Evolutionary conservation across 2,888 invertebrate genomes (phyloP).

Genomic region (Cynaeus angustus): DNA sequence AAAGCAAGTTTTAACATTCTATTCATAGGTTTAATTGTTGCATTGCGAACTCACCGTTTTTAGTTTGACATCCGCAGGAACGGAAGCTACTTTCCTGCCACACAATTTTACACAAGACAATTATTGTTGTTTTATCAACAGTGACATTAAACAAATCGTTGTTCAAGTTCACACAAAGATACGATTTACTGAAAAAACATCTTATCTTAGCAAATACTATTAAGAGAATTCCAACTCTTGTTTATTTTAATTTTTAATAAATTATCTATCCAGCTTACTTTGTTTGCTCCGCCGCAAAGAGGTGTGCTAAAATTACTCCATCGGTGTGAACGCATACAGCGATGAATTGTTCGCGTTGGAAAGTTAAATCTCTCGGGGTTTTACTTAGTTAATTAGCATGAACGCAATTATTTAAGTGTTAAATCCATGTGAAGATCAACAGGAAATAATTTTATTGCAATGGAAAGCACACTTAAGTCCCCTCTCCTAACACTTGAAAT

Average conservation of each 20-base stretch:
- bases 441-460: no score
- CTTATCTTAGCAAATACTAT: conserved; percentile 25
- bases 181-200: conserved; percentile 21
- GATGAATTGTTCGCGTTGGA: no score
- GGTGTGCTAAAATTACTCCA: no score
- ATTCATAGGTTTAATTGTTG: neutral
- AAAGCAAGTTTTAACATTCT: neutral
- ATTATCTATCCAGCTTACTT: neutral
- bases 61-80: conserved; percentile 4
- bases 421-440: no score
- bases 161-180: conserved; percentile 26
- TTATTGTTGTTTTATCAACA: conserved; percentile 18
- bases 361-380: no score
- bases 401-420: no score
- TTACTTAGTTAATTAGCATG: no score
- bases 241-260: conserved; percentile 5
- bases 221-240: conserved; percentile 16
- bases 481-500: no score
- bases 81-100: conserved; percentile 14
- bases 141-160: conserved; percentile 23
- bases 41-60: conserved; percentile 19
- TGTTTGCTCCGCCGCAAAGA: no score
- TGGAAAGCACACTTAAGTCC: no score
- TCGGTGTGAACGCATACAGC: no score
- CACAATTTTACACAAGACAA: conserved; percentile 14